These are phyloP conservation scores for Drosophila neutralis DNA, from an alignment of 2,888 invertebrate genomes.

Conservation along the genomic window DNA sequence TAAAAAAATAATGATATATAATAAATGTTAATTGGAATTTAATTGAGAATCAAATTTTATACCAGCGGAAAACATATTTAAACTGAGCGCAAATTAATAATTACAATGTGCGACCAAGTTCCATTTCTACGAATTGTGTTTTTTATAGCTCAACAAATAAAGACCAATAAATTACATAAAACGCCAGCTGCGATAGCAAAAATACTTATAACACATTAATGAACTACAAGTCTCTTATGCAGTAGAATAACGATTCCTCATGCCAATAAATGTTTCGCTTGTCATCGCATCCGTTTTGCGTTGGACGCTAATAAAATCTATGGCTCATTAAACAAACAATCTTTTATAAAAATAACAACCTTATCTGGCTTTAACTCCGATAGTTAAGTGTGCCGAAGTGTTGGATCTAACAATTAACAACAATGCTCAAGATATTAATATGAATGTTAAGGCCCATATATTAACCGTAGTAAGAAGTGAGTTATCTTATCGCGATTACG, in stretches of 20 bases:
- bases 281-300: constrained; percentile 18
- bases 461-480: constrained; percentile 9
- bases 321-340: constrained; percentile 2
- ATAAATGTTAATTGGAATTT: background rate
- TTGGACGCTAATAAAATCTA: background rate
- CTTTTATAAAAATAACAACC: constrained; percentile 12
- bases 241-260: background rate
- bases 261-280: background rate
- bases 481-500: constrained; percentile 60
- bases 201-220: background rate
- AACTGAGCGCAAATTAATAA: background rate
- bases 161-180: constrained; percentile 6
- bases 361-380: constrained; percentile 28
- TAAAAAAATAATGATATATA: background rate
- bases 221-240: background rate
- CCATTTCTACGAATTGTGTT: constrained; percentile 27
- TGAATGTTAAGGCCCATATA: constrained; percentile 15
- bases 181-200: background rate
- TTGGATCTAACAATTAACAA: constrained; percentile 1
- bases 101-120: background rate
- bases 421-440: background rate
- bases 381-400: background rate
- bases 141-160: constrained; percentile 2
- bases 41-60: background rate
- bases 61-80: background rate